Evolutionary conservation across 2,797 vertebrate species (phyloP), one percentile per base, ranked within the genome.

Genomic region (Clarias platycephalus): DNA sequence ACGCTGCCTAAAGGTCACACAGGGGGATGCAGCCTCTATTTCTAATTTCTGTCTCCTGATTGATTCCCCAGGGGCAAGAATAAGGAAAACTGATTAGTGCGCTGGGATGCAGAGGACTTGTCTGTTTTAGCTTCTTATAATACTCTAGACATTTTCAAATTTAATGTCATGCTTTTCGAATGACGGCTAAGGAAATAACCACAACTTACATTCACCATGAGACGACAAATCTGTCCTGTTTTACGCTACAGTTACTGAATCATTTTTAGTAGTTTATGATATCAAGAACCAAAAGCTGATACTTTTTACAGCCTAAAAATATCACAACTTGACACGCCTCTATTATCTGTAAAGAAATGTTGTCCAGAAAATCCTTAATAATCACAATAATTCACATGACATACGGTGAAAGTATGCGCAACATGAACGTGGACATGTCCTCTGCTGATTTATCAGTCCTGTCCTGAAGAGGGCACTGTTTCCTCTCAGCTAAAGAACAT

Each of bases 401-500:
- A 44, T 44, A 44, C 0, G 44, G 44, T 44, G 9, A 67, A 3
- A 66, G n/a, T 53, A 49, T 34, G 75, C 31, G 63, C 4, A 26
- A 28, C 24, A 12, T 20, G 18, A 44, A n/a, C 63, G 58, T 34
- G 34, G 34, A 34, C 34, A 3, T 88, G 83, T 22, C 62, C 57
- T 4, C 70, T 74, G 9, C 20, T 60, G 75, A 78, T 15, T 62
- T 62, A 78, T 62, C 31, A 40, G 68, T 58, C 49, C 68, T 34
- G 26, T 78, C 91, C 94, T 94, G 89, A 81, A 91, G 94, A 92
- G 93, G 92, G 93, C 93, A 91, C 91, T 91, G 88, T 92, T 91
- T 84, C 87, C 80, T 28, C 87, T 88, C 89, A 87, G 87, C 24
- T 31, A 22, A 67, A 75, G 16, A 40, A 66, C 9, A 31, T 84